phyloP scores from a whole-genome alignment of 2,797 vertebrate genomes.

The Linurgus olivaceus region DNA sequence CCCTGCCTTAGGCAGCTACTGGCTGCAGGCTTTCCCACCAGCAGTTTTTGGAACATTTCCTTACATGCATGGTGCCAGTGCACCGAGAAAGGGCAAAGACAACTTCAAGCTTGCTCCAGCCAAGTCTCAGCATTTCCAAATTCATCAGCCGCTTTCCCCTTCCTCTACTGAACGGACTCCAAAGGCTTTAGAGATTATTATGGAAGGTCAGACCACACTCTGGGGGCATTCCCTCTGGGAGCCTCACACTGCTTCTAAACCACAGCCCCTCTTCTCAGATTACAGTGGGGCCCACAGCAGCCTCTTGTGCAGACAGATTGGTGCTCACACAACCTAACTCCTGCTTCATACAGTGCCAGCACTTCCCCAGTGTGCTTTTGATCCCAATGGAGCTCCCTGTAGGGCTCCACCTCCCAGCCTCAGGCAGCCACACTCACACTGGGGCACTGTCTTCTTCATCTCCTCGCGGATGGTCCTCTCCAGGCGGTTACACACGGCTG shows the following conservation, averaged over 20 bases:
- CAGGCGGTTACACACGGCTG: constrained; percentile 84
- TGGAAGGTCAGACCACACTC: not conserved
- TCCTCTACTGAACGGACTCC: not conserved
- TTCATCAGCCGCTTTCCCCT: not conserved
- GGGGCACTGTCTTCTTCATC: constrained; percentile 92
- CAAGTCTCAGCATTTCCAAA: not conserved
- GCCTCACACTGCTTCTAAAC: not conserved
- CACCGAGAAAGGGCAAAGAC: not conserved
- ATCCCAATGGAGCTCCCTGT: accelerated
- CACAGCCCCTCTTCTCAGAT: not conserved
- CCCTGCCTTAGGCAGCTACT: not conserved
- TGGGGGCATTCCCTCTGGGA: not conserved
- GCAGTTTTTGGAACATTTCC: not conserved
- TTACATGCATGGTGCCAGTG: not conserved
- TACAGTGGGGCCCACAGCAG: not conserved
- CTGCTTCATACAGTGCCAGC: accelerated
- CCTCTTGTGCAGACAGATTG: not conserved
- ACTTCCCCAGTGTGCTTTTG: accelerated
- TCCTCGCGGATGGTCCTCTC: constrained; percentile 94
- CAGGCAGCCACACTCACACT: constrained; percentile 79
- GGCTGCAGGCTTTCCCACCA: not conserved
- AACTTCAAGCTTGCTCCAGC: not conserved
- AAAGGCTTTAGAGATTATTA: not conserved
- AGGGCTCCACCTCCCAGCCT: not conserved
- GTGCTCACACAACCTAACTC: not conserved